Evolutionary conservation across 2,888 invertebrate genomes (phyloP).

Genomic region (Acleris laterana): DNA sequence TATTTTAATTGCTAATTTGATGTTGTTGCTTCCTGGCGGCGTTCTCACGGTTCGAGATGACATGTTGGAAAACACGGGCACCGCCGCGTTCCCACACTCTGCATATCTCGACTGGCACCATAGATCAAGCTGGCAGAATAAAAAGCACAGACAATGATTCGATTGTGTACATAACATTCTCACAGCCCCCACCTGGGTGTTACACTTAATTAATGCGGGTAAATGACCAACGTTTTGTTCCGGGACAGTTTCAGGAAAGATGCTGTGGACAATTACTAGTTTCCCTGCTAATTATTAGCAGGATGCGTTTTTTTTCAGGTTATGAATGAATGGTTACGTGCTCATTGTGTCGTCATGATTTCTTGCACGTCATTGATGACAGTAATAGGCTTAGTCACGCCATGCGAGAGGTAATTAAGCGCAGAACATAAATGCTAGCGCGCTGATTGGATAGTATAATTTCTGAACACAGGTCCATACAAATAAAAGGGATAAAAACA

Average conservation of each 20-base stretch:
- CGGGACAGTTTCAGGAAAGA: slow-evolving; percentile 47
- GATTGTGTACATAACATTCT: slow-evolving; percentile 83
- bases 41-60: slow-evolving; percentile 79
- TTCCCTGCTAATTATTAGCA: slow-evolving; percentile 53
- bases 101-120: slow-evolving; percentile 77
- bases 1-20: slow-evolving; percentile 56
- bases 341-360: slow-evolving; percentile 66
- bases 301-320: slow-evolving; percentile 59
- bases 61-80: slow-evolving; percentile 74
- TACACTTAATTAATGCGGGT: slow-evolving; percentile 76
- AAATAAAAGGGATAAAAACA: not conserved
- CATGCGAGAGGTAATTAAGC: slow-evolving; percentile 42
- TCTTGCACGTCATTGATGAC: slow-evolving; percentile 71
- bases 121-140: slow-evolving; percentile 80
- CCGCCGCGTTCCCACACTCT: slow-evolving; percentile 78
- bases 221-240: slow-evolving; percentile 76
- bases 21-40: slow-evolving; percentile 54
- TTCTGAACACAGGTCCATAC: slow-evolving; percentile 2
- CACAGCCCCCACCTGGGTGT: slow-evolving; percentile 75
- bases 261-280: slow-evolving; percentile 10
- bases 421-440: slow-evolving; percentile 41
- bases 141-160: slow-evolving; percentile 81
- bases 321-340: slow-evolving; percentile 67
- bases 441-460: slow-evolving; percentile 38
- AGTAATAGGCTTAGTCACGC: slow-evolving; percentile 65